Conservation (phyloP, 1,140 invertebrate genomes). For the Drosophila repletoides region DNA sequence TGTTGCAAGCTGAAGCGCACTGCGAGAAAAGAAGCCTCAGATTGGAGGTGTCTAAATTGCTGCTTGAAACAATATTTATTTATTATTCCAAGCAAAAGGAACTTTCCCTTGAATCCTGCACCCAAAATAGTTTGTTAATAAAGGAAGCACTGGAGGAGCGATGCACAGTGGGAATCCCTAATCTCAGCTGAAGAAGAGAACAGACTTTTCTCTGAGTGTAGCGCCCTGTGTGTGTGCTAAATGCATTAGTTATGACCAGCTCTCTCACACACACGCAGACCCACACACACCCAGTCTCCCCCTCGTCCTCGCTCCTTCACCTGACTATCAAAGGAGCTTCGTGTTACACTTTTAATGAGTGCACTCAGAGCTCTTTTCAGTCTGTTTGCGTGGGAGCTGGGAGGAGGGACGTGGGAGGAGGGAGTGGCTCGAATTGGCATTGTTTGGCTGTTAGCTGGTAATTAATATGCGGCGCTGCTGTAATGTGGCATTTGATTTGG, state of each 20-base stretch:
- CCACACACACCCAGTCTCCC: slow-evolving; percentile 7
- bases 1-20: slow-evolving; percentile 44
- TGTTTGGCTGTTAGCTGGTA: slow-evolving; percentile 33
- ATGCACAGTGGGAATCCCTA: too few species aligned
- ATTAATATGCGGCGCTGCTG: slow-evolving; percentile 33
- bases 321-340: slow-evolving; percentile 35
- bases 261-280: slow-evolving; percentile 25
- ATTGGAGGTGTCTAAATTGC: too few species aligned
- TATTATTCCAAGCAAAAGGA: too few species aligned
- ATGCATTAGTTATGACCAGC: slow-evolving; percentile 72
- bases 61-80: too few species aligned
- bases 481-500: slow-evolving; percentile 2
- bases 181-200: too few species aligned
- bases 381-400: slow-evolving; percentile 11
- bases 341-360: slow-evolving; percentile 74
- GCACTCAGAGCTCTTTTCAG: slow-evolving; percentile 56
- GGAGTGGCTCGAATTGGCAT: slow-evolving; percentile 28
- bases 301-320: not conserved
- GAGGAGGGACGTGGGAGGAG: too few species aligned
- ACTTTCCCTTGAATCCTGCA: too few species aligned
- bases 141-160: too few species aligned
- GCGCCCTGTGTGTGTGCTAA: slow-evolving; percentile 55
- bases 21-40: slow-evolving; percentile 32
- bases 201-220: not conserved
- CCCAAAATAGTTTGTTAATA: too few species aligned